A percentile compares a stretch with the other conserved stretches of the same genome.
These are phyloP conservation scores for Epizoanthus fatuus DNA, from an alignment of 92 coral and sea anemone species.

Conservation along the genomic window DNA sequence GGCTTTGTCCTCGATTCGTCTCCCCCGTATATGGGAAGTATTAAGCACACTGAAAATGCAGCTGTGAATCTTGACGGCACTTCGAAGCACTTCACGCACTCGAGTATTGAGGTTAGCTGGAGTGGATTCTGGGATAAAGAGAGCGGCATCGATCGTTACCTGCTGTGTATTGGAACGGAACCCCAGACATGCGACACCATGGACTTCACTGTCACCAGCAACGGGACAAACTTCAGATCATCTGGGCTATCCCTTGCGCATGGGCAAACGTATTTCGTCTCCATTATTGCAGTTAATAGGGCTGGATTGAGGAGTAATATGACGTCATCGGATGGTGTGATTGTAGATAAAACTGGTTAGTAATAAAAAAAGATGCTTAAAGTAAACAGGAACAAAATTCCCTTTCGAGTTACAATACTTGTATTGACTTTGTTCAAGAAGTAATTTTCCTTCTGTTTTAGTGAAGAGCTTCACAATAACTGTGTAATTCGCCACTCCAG, in stretches of 20 bases:
- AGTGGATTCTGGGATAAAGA: conserved; percentile 92
- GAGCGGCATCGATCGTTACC: conserved; percentile 69
- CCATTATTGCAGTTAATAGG: conserved; percentile 79
- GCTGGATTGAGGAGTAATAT: conserved; percentile 79
- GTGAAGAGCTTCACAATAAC: too few species aligned
- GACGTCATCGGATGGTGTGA: conserved; percentile 87
- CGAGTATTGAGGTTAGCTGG: conserved; percentile 81
- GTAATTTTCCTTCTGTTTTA: too few species aligned
- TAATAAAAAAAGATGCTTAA: background rate
- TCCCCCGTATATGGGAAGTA: conserved; percentile 79
- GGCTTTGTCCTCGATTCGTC: conserved; percentile 87
- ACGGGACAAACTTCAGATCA: conserved; percentile 63
- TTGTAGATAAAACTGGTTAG: conserved; percentile 88
- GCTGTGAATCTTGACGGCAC: conserved; percentile 49
- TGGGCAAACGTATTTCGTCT: conserved; percentile 79
- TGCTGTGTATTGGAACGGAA: conserved; percentile 83
- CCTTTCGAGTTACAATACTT: too few species aligned
- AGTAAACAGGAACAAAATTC: background rate
- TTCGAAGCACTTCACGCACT: conserved; percentile 65
- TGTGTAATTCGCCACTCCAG: too few species aligned
- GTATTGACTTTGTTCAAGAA: too few species aligned
- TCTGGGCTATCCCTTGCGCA: conserved; percentile 57
- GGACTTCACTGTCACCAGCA: conserved; percentile 69
- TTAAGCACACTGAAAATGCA: conserved; percentile 64
- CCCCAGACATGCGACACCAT: conserved; percentile 73